Evolutionary conservation across 2,797 vertebrate species (phyloP).

Genomic region (Steatocranus sp.): DNA sequence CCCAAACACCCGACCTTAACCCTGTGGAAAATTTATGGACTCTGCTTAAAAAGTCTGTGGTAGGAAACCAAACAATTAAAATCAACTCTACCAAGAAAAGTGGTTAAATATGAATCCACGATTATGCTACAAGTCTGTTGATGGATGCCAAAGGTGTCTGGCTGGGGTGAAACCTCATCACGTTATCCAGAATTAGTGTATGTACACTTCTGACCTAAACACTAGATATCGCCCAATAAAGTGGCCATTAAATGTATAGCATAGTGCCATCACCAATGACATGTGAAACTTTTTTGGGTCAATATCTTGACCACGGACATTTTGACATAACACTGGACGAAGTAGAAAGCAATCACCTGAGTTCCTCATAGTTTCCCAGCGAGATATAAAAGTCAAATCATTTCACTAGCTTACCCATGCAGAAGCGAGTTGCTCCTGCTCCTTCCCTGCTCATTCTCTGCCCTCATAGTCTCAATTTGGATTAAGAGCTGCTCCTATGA

Average conservation of each 20-base stretch:
- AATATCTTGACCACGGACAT: not conserved
- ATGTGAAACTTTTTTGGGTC: not conserved
- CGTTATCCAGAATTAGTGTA: fast-evolving
- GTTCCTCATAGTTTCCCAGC: not conserved
- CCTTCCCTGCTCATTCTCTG: slow-evolving; percentile 86
- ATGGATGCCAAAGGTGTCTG: not conserved
- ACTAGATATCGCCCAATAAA: not conserved
- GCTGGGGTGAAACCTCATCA: not conserved
- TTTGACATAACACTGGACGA: not conserved
- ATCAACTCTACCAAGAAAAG: not conserved
- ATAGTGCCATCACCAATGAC: not conserved
- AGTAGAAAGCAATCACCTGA: not conserved
- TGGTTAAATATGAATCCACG: not conserved
- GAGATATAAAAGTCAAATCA: not conserved
- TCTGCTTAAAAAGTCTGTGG: not conserved
- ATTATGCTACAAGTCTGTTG: not conserved
- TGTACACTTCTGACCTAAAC: not conserved
- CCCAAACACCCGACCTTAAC: not conserved
- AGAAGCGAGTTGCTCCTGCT: slow-evolving; percentile 84
- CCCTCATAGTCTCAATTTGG: slow-evolving; percentile 85
- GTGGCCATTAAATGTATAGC: not conserved
- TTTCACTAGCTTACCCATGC: slow-evolving; percentile 75
- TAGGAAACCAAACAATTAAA: not conserved
- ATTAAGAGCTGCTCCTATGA: slow-evolving; percentile 90
- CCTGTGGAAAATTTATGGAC: not conserved